These are phyloP conservation scores for Leptoteleia sp. DNA, from an alignment of 1,140 invertebrate species.

Conservation along the genomic window DNA sequence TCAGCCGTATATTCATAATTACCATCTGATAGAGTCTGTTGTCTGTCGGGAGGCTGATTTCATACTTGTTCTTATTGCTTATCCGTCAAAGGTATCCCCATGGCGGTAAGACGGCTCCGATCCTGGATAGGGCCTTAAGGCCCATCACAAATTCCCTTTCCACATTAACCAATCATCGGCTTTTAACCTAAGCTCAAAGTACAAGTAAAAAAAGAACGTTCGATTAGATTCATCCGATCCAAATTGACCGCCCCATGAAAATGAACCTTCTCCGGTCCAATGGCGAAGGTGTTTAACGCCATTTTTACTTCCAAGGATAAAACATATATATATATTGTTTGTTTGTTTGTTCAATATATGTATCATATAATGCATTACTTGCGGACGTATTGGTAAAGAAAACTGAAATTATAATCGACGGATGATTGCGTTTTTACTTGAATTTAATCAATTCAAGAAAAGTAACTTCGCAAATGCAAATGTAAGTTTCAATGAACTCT, in stretches of 20 bases:
- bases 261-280: slow-evolving; percentile 67
- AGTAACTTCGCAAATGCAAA: slow-evolving; percentile 53
- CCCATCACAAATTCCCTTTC: slow-evolving; percentile 73
- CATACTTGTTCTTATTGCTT: slow-evolving; percentile 79
- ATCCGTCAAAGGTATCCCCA: slow-evolving; percentile 79
- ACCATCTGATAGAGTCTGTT: slow-evolving; percentile 81
- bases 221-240: slow-evolving; percentile 64
- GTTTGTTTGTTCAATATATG: too few relatives aligned
- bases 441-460: slow-evolving; percentile 21
- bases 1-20: slow-evolving; percentile 80
- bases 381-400: not conserved
- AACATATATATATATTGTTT: too few relatives aligned
- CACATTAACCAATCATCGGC: slow-evolving; percentile 77
- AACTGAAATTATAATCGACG: slow-evolving; percentile 1
- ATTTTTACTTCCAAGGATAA: slow-evolving; percentile 24
- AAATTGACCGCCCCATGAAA: slow-evolving; percentile 68
- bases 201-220: slow-evolving; percentile 59
- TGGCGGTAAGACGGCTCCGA: slow-evolving; percentile 78
- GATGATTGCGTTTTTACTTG: slow-evolving; percentile 2
- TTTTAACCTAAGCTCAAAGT: slow-evolving; percentile 61
- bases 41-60: slow-evolving; percentile 80
- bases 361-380: too few relatives aligned
- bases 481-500: slow-evolving; percentile 53
- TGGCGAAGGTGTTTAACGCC: slow-evolving; percentile 70
- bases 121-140: slow-evolving; percentile 77